Evolutionary conservation across 2,797 vertebrate species (phyloP), one percentile per base, ranked within the genome.

Genomic region (Eospalax fontanierii): DNA sequence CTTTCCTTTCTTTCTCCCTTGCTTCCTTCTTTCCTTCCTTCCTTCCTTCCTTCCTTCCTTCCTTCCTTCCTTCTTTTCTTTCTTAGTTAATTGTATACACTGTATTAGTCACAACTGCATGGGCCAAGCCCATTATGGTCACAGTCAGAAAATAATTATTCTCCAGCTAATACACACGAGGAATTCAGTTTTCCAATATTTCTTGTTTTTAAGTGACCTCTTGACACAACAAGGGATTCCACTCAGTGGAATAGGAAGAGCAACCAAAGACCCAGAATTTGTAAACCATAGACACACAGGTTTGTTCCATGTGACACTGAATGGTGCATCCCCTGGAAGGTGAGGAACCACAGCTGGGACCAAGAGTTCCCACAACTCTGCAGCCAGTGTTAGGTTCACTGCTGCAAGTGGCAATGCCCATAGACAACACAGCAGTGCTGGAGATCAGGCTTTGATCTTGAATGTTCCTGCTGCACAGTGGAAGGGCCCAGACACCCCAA

Each of bases 221-320:
- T 98, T 98, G 98, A 98, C 98, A 96, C 98, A 98, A 98, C 98
- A 98, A 98, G 98, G 76, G 96, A 78, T 79, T 89, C 88, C 68
- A 40, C 2, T 8, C 63, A 91, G 93, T 71, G 96, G 96, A 97
- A 89, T 40, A 88, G 81, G 92, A 89, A 74, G 82, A 59, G 6
- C 28, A 40, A 16, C 88, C 80, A 70, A 43, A 21, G 24, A 68
- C 87, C 38, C 40, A 24, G 66, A 74, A 73, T 33, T 87, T 88
- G 24, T 74, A 90, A 78, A 66, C 50, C 59, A 54, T 22, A 43
- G 88, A 80, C 50, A 76, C 50, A 84, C 75, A 81, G n/a, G 50
- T 81, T 76, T 68, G 54, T 81, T 6, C 70, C n/a, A 4, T 5
- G 57, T 70, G 75, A 92, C 40, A 43, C 40, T 70, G 70, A 74